Base-by-base conservation (phyloP, 1,140 invertebrate species). In the Drosophila ambigua region DNA sequence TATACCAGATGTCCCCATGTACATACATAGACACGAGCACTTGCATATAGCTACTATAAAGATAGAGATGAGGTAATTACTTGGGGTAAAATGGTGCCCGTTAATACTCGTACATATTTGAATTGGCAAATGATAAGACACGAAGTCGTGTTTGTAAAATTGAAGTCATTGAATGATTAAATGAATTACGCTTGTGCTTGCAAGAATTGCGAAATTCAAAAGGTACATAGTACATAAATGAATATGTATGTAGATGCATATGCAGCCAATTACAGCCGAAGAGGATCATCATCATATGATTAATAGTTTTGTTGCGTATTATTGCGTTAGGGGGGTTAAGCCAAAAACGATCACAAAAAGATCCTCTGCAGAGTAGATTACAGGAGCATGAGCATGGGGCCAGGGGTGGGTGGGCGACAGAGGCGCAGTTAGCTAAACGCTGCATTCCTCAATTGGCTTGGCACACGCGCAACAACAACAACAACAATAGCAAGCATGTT, bases 391-490 rank as follows among this genome's bases (percentile, higher is more conserved):
- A 9, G 59, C 3, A 20, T 15, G 49, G 31, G 31, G 31, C 39
- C 13, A 41, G 16, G 4, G 15, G 16, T 31, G 43, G 45, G 16
- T 11, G 11, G 41, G 3, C 31, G 31, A 31, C 31, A 51, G 45
- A 15, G 28, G 58, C 15, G 57, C 49, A 31, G 43, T 44, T 64
- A 41, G 15, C 24, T 49, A 69, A 51, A 60, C 63, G 60, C 65
- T 81, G 77, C 77, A 84, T 84, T 87, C 82, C 68, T 81, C 55
- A 84, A 84, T 84, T 87, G 82, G 68, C 69, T 75, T 77, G 77
- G 69, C 82, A 87, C 82, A 87, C 82, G 69, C 73, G 82, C 82
- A 79, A 39, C 65, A 79, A 44, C 60, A 53, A 61, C 82, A 79
- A 44, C 65, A 79, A 44, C 60, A 53, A 61, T 59, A 77, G 67